A percentile compares a stretch with the other conserved stretches of the same genome.
These are phyloP conservation scores for Dolomedes plantarius DNA, from an alignment of 2,888 invertebrate genomes.

Conservation along the genomic window DNA sequence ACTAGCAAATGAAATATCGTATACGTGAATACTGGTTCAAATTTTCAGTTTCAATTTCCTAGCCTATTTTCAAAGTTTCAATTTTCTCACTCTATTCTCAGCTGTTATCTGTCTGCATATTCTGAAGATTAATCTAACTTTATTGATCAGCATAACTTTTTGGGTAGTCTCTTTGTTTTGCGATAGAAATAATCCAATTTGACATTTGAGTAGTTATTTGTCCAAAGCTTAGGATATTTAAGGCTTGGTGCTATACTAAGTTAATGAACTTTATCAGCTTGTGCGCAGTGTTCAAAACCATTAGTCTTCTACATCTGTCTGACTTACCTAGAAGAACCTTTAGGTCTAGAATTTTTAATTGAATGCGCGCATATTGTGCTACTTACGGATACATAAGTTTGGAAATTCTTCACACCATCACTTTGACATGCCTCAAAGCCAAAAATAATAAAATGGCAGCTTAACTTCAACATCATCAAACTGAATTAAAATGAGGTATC, in stretches of 20 bases:
- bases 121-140: too few species aligned
- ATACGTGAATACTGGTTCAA: too few species aligned
- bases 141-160: conserved; percentile 2
- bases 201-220: not conserved
- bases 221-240: not conserved
- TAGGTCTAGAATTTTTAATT: not conserved
- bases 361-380: not conserved
- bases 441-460: too few species aligned
- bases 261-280: not conserved
- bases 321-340: not conserved
- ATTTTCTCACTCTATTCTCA: too few species aligned
- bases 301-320: not conserved
- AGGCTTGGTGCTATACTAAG: conserved; percentile 11
- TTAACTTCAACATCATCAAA: too few species aligned
- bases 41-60: too few species aligned
- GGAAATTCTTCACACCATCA: too few species aligned
- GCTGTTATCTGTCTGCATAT: too few species aligned
- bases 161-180: conserved; percentile 36
- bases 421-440: too few species aligned
- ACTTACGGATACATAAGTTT: not conserved
- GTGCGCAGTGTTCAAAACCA: not conserved
- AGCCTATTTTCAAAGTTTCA: too few species aligned
- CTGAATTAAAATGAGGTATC: too few species aligned
- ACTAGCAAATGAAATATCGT: too few species aligned
- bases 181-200: not conserved